phyloP scores from a whole-genome alignment of 1,140 invertebrate genomes.

The Eueides isabella region DNA sequence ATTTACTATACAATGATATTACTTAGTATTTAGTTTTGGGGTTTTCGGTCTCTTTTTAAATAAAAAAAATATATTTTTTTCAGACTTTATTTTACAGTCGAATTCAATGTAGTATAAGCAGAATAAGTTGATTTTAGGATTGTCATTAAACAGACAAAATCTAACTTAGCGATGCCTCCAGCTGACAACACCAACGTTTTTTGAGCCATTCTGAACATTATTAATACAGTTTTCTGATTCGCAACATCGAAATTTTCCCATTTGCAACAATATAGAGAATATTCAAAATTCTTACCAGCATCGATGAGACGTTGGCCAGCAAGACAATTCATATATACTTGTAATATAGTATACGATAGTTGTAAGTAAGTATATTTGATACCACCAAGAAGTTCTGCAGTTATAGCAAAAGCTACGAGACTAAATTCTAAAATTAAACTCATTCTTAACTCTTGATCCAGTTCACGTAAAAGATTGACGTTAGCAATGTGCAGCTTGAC shows the following conservation, averaged over 20 bases:
- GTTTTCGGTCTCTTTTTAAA: too few species aligned
- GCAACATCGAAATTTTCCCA: slow-evolving; percentile 57
- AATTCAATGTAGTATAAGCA: slow-evolving; percentile 51
- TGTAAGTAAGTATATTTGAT: slow-evolving; percentile 56
- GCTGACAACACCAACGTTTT: slow-evolving; percentile 52
- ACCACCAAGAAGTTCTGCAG: slow-evolving; percentile 55
- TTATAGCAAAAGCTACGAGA: slow-evolving; percentile 42
- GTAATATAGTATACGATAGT: slow-evolving; percentile 51
- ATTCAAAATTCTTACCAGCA: slow-evolving; percentile 44
- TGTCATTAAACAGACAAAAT: slow-evolving; percentile 49
- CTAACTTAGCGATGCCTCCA: slow-evolving; percentile 46
- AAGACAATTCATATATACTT: slow-evolving; percentile 53
- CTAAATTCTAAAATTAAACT: slow-evolving; percentile 49
- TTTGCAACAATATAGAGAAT: slow-evolving; percentile 47
- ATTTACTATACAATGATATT: too few species aligned
- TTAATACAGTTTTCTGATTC: slow-evolving; percentile 49
- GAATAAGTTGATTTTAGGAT: slow-evolving; percentile 53
- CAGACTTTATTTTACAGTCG: slow-evolving; percentile 26
- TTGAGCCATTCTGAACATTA: slow-evolving; percentile 56
- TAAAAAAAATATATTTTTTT: too few species aligned
- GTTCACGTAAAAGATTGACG: slow-evolving; percentile 39
- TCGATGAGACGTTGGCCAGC: slow-evolving; percentile 58
- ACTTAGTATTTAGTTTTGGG: too few species aligned
- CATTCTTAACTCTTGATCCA: slow-evolving; percentile 39
- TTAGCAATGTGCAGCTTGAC: slow-evolving; percentile 46